These are phyloP conservation scores for Nannoperca obscura DNA, from an alignment of 2,797 vertebrate genomes.

Conservation along the genomic window DNA sequence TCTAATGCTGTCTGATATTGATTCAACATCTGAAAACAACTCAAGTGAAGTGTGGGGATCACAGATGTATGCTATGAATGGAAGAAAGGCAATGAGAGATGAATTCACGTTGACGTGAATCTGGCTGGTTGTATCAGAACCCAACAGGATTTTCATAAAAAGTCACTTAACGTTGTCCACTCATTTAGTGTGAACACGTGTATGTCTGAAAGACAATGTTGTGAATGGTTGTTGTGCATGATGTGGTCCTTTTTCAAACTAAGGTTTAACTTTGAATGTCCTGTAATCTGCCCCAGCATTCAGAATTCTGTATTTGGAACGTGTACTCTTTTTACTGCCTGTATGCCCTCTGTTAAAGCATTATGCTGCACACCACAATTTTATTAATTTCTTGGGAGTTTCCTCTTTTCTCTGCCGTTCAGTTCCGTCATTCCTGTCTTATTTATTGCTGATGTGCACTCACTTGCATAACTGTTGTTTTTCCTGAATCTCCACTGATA, in stretches of 20 bases:
- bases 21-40: constrained; percentile 38
- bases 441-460: neutral
- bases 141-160: neutral
- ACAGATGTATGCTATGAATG: constrained; percentile 20
- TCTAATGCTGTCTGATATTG: constrained; percentile 23
- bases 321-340: neutral
- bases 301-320: neutral
- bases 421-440: neutral
- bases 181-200: constrained; percentile 1
- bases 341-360: neutral
- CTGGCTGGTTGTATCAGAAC: neutral
- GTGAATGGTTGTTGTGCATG: neutral
- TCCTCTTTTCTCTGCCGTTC: constrained; percentile 3
- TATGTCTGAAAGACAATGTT: neutral
- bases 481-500: neutral
- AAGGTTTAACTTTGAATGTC: neutral
- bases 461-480: neutral
- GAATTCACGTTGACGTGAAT: constrained; percentile 38
- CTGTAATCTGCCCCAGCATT: constrained; percentile 4
- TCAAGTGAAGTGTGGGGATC: constrained; percentile 3
- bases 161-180: neutral
- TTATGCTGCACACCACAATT: neutral
- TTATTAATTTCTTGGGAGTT: neutral
- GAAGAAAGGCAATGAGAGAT: constrained; percentile 13
- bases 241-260: neutral